A percentile compares a stretch with the other conserved stretches of the same genome.
These are phyloP conservation scores for Hyaena hyaena DNA, from an alignment of 2,113 vertebrate species.

Conservation along the genomic window DNA sequence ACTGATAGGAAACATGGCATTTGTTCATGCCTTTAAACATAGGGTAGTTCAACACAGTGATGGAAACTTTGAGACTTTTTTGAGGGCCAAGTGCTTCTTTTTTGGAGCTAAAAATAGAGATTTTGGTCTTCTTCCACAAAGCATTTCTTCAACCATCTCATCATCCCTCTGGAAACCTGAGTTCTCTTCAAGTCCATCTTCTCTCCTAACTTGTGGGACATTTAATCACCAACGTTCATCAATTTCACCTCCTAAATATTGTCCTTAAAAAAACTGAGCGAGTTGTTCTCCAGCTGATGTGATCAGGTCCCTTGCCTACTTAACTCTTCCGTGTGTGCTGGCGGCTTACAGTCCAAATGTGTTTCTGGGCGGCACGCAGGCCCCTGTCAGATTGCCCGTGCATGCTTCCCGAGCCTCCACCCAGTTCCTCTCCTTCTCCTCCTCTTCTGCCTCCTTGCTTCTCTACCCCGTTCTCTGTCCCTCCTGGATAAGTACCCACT, in stretches of 20 bases:
- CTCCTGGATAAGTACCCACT: background rate
- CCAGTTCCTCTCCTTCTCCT: too few relatives aligned
- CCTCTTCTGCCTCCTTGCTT: background rate
- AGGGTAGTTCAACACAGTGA: background rate
- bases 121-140: background rate
- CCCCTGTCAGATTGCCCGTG: background rate
- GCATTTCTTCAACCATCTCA: background rate
- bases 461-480: background rate
- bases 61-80: background rate
- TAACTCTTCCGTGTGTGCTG: background rate
- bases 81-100: background rate
- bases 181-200: background rate
- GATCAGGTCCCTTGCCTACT: background rate
- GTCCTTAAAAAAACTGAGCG: background rate
- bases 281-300: background rate
- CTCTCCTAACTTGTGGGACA: background rate
- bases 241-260: background rate
- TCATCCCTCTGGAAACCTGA: background rate
- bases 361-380: background rate
- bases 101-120: conserved; percentile 40
- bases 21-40: background rate
- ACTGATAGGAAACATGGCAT: background rate
- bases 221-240: background rate
- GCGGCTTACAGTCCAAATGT: background rate
- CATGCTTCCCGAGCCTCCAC: too few relatives aligned